Percentiles rank a stretch among this genome's conserved stretches.
phyloP scores from a whole-genome alignment of 2,113 vertebrate species.

The Rhagologus leucostigma region DNA sequence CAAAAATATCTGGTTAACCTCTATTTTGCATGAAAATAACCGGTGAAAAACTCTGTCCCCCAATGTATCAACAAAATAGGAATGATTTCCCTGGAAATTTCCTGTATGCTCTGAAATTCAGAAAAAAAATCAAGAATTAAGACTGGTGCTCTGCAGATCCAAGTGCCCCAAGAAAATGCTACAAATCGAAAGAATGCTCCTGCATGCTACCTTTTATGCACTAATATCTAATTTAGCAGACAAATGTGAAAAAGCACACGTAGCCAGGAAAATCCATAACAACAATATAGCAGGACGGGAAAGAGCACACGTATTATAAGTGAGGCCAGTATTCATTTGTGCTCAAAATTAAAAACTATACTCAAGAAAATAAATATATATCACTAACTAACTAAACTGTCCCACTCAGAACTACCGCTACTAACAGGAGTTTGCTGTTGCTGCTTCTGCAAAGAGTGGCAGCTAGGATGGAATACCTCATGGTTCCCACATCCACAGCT shows the following conservation, averaged over 20 bases:
- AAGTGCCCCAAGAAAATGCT: neutral
- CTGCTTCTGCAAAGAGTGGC: neutral
- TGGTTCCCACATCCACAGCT: neutral
- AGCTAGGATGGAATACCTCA: neutral
- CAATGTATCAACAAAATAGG: neutral
- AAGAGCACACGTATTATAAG: neutral
- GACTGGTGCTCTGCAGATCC: neutral
- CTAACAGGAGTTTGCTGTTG: neutral
- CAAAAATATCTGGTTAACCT: neutral
- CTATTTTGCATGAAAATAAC: neutral
- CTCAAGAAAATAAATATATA: neutral
- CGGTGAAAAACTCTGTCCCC: neutral
- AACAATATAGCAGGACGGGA: neutral
- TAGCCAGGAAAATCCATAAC: neutral
- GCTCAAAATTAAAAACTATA: neutral
- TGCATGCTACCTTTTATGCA: neutral
- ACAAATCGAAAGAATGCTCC: neutral
- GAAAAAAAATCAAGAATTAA: neutral
- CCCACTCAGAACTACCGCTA: neutral
- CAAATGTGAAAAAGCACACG: neutral
- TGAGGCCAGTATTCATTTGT: neutral
- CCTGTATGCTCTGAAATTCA: neutral
- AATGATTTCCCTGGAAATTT: neutral
- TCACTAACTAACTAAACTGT: neutral
- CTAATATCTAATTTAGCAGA: neutral